A percentile compares a stretch with the other conserved stretches of the same genome.
These are phyloP conservation scores for Otocyon megalotis DNA, from an alignment of 2,113 vertebrate genomes.

Conservation along the genomic window DNA sequence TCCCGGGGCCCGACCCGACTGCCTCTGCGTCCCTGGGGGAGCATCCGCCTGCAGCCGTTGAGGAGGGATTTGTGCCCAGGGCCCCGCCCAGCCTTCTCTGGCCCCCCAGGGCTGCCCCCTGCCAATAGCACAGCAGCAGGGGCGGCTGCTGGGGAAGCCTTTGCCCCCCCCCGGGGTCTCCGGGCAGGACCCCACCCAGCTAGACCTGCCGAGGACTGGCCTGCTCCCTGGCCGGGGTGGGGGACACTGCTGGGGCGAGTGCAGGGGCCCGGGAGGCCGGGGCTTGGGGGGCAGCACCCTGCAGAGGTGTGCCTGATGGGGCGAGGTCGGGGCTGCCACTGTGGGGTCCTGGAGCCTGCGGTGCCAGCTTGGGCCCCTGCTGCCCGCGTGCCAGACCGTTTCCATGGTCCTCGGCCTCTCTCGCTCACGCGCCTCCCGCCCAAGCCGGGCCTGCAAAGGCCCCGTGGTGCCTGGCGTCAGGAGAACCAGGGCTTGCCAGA, in stretches of 20 bases:
- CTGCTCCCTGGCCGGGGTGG: neutral
- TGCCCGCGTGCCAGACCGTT: too few species aligned
- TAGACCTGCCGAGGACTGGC: neutral
- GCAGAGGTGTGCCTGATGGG: neutral
- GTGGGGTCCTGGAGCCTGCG: neutral
- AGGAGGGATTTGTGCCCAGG: neutral
- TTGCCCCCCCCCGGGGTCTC: neutral
- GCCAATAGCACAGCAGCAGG: neutral
- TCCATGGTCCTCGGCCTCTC: neutral
- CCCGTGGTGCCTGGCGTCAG: accelerated
- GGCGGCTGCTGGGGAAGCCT: neutral
- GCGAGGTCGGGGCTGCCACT: accelerated
- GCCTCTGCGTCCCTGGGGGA: neutral
- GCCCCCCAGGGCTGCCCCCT: neutral
- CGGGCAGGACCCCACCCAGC: neutral
- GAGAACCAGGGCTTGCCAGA: neutral
- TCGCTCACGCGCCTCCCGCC: neutral
- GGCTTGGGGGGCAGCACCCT: neutral
- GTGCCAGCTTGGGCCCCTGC: neutral
- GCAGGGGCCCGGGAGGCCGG: neutral
- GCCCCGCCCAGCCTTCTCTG: neutral
- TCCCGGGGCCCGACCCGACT: accelerated
- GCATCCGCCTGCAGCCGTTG: neutral
- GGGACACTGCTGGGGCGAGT: too few species aligned
- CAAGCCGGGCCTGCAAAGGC: neutral